Evolutionary conservation across 2,888 invertebrate genomes (phyloP).

Genomic region (Anthrax anthrax): DNA sequence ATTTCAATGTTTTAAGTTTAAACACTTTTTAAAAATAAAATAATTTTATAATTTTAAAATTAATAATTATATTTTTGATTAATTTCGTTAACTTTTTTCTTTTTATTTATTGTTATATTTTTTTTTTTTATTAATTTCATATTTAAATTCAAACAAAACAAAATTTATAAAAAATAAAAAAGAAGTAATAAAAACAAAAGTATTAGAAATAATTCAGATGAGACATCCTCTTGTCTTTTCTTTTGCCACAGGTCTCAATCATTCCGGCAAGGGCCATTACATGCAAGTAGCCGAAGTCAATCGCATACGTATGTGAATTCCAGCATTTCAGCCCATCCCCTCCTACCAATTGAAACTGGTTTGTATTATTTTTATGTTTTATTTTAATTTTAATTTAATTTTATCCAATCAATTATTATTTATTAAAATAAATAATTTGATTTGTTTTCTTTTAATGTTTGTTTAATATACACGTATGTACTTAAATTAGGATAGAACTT

Average conservation of each 20-base stretch:
- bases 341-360: slow-evolving; percentile 77
- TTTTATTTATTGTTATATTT: background rate
- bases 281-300: slow-evolving; percentile 38
- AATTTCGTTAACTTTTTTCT: background rate
- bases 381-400: slow-evolving; percentile 15
- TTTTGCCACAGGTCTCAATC: slow-evolving; percentile 74
- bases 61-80: background rate
- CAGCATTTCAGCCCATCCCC: slow-evolving; percentile 86
- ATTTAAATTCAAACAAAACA: background rate
- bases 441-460: too few relatives aligned
- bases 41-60: background rate
- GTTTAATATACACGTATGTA: too few relatives aligned
- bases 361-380: slow-evolving; percentile 34
- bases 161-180: background rate
- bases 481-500: too few relatives aligned
- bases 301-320: slow-evolving; percentile 59
- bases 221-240: slow-evolving; percentile 36
- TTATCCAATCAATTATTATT: background rate
- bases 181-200: slow-evolving; percentile 5
- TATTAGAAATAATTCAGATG: slow-evolving; percentile 19
- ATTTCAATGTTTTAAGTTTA: too few relatives aligned
- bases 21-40: too few relatives aligned
- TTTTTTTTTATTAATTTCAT: too few relatives aligned
- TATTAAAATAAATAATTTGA: too few relatives aligned
- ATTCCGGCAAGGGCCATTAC: slow-evolving; percentile 59